Conservation (phyloP, 2,888 invertebrate genomes). For the Trachelus troglodyta region DNA sequence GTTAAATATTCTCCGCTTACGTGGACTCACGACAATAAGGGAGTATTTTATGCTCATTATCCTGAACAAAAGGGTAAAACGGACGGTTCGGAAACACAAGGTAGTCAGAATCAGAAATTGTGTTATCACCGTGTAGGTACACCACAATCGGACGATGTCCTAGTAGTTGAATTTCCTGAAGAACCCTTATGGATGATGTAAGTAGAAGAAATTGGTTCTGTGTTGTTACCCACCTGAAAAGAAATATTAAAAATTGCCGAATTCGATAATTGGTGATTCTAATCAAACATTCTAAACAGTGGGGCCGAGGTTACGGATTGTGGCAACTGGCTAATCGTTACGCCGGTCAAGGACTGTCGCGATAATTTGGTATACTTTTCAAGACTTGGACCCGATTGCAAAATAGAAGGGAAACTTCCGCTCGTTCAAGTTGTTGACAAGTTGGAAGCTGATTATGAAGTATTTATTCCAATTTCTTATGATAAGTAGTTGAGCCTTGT, state of each 20-base stretch:
- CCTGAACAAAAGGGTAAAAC: conserved; percentile 84
- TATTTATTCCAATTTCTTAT: conserved; percentile 59
- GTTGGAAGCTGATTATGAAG: conserved; percentile 95
- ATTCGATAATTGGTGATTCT: neutral
- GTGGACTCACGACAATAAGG: conserved; percentile 96
- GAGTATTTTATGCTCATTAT: conserved; percentile 93
- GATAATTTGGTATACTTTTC: conserved; percentile 91
- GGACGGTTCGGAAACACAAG: conserved; percentile 92
- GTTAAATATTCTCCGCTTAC: conserved; percentile 92
- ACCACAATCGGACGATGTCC: conserved; percentile 84
- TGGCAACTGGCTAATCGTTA: conserved; percentile 88
- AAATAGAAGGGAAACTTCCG: conserved; percentile 74
- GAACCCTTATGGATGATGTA: conserved; percentile 94
- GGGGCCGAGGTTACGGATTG: conserved; percentile 90
- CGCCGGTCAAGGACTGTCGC: conserved; percentile 88
- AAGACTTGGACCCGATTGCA: conserved; percentile 75
- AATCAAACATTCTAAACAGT: conserved; percentile 66
- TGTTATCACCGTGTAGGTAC: conserved; percentile 93
- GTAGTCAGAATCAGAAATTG: conserved; percentile 91
- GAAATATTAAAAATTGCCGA: neutral
- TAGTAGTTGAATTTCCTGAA: conserved; percentile 90
- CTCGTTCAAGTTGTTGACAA: conserved; percentile 86
- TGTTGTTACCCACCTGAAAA: neutral
- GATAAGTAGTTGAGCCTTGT: neutral
- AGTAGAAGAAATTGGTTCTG: conserved; percentile 54